Evolutionary conservation across 30 jellyfish, hydroid and myxozoan genomes (phyloP), one percentile per base, ranked within the genome.

Genomic region (Rhopilema esculentum): DNA sequence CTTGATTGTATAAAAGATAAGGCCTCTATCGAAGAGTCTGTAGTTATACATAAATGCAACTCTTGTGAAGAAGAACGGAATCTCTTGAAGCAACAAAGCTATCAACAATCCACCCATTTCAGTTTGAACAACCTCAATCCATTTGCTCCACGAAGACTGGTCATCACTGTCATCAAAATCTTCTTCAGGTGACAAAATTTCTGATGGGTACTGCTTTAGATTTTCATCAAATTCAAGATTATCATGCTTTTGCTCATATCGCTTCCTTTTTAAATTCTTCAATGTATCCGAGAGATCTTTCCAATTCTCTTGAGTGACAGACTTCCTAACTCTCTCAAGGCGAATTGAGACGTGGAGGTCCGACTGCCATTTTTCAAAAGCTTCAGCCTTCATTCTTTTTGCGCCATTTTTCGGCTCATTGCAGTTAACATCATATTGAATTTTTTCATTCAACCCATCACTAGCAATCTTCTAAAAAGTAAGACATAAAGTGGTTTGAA

Each of bases 21-120:
- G 40, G 30, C 92, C 86, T 18, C 92, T 61, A 18, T 84, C 81
- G 31, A 27, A 50, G 16, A 85, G 83, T 80, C 69, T 40, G 67
- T 57, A 91, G 66, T 84, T 72, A 16, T 75, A 62, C 66, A 91
- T 84, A 31, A 91, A 69, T 0, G 82, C 83, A 28, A 91, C 77
- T 29, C 97, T 89, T 20, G 88, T 33, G 25, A 91, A 83, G 79
- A 91, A 86, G 83, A 91, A 91, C 12, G 97, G 97, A 15, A 86
- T 86, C 49, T 91, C 97, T 80, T 91, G 97, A 75, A 91, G 71
- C 8, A 85, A 27, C 17, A 91, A 69, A 27, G 97, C 88, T 15
- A 91, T 80, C 52, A 91, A 66, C 16, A 85, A 73, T 57, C 84
- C 96, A 23, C 91, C 88, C 72, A 79, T 82, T 66, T 91, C 97